Percentiles rank a stretch among this genome's conserved stretches.
Evolutionary conservation across 2,888 invertebrate genomes (phyloP).

Genomic region (Platynereis dumerilii): DNA sequence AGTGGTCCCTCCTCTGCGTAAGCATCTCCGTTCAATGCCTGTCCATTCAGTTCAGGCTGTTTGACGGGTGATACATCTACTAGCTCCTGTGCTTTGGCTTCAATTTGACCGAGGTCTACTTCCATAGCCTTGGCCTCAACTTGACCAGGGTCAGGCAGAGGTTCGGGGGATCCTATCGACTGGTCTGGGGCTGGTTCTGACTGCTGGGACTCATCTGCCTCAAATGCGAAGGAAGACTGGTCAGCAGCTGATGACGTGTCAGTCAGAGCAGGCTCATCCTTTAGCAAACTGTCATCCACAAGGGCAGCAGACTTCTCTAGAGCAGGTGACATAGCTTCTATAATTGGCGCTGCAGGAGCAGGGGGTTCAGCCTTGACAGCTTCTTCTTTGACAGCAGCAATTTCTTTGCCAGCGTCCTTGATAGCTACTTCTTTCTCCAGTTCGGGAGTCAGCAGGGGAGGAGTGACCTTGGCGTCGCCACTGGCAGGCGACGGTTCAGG

Average conservation of each 20-base stretch:
- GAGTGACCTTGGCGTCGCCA: constrained; percentile 3
- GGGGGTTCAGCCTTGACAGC: constrained; percentile 18
- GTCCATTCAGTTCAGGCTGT: no score
- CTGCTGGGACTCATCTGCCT: constrained; percentile 4
- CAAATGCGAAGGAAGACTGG: not conserved
- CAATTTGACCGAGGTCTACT: not conserved
- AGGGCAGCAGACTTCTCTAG: not conserved
- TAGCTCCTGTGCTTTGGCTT: constrained; percentile 1
- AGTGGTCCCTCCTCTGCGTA: no score
- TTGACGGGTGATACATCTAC: not conserved
- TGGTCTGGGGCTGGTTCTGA: constrained; percentile 8
- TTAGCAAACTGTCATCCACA: not conserved
- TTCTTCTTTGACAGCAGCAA: not conserved
- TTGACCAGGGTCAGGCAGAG: constrained; percentile 40
- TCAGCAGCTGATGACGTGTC: not conserved
- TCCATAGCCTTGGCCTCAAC: constrained; percentile 28
- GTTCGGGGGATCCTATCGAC: constrained; percentile 37
- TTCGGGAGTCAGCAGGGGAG: constrained; percentile 9
- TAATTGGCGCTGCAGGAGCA: constrained; percentile 9
- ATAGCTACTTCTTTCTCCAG: constrained; percentile 4
- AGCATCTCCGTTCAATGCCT: no score
- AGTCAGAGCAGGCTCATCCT: not conserved
- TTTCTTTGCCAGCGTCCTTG: not conserved
- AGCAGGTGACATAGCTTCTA: not conserved
- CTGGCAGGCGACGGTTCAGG: constrained; percentile 19